phyloP scores from a whole-genome alignment of 2,888 invertebrate species.

The Cheilosia pagana region DNA sequence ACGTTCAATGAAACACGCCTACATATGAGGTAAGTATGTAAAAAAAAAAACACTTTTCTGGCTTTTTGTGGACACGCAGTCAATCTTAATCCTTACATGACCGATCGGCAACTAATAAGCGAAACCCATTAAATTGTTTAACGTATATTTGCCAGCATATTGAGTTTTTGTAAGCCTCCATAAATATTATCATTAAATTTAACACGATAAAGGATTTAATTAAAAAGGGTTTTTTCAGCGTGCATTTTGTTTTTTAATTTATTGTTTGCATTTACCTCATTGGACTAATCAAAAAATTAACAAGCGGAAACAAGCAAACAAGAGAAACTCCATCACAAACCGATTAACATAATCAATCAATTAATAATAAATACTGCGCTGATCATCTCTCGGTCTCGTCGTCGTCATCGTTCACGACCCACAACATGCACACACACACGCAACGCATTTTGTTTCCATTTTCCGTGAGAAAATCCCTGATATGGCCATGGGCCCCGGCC shows the following conservation, averaged over 20 bases:
- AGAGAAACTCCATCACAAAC: constrained; percentile 65
- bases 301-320: constrained; percentile 19
- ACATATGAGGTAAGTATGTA: too few species aligned
- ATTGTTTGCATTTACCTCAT: constrained; percentile 39
- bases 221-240: neutral
- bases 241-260: constrained; percentile 7
- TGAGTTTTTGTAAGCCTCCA: neutral
- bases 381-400: constrained; percentile 56
- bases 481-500: neutral
- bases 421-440: constrained; percentile 1
- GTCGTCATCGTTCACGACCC: constrained; percentile 15
- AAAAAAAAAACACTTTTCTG: too few species aligned
- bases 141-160: constrained; percentile 1
- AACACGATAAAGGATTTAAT: constrained; percentile 2
- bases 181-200: constrained; percentile 6
- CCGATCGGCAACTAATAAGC: too few species aligned
- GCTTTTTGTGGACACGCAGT: too few species aligned
- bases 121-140: too few species aligned
- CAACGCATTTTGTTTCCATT: constrained; percentile 28
- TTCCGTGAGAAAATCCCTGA: constrained; percentile 57
- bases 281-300: constrained; percentile 62
- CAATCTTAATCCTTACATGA: too few species aligned
- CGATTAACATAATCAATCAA: constrained; percentile 75
- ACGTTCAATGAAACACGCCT: too few species aligned
- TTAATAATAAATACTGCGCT: constrained; percentile 72